Base-by-base conservation (phyloP, 2,888 invertebrate genomes). In the Cenopis cana region DNA sequence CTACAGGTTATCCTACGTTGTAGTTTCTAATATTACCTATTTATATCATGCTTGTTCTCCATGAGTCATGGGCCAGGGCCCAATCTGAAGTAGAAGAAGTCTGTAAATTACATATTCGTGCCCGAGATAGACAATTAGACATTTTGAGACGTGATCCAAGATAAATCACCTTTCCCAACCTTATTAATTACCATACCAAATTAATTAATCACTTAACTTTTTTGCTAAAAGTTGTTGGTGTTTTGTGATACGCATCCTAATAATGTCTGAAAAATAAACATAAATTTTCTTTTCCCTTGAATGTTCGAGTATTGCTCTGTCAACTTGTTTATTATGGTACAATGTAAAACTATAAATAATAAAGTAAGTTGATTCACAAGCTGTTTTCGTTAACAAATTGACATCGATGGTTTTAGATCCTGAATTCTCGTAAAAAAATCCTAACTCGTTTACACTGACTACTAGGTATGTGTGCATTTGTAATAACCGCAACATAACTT, bases 161-260 rank as follows among this genome's bases (percentile, higher is more conserved):
- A 68, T 68, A 50, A 68, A 68, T 59, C n/a, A 9, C 18, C 33
- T 49, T 52, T 24, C 17, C 20, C 17, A 36, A 38, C 33, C 38
- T 24, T 38, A 38, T 50, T 52, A 68, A 59, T 59, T 68, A 59
- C 38, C 36, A 59, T 59, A 67, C 24, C 8, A 50, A 52, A 59
- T 52, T n/a, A 59, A 52, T 68, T 59, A 59, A 59, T 68, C 59
- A 38, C 29, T n/a, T 24, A 18, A 36, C n/a, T 11, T 1, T 36
- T 66, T 67, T 68, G n/a, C 46, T 46, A 33, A 33, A 33, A 12
- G 12, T 41, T 4, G 12, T 12, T 41, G 41, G 14, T 41, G 41
- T 14, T 5, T 33, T 6, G 33, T 33, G 33, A 24, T 24, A 4
- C 1, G 24, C 24, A 24, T 24, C 24, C 1, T 24, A 24, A 3